Base-by-base conservation (phyloP, 2,113 vertebrate species). In the Rhinogobius similis region DNA sequence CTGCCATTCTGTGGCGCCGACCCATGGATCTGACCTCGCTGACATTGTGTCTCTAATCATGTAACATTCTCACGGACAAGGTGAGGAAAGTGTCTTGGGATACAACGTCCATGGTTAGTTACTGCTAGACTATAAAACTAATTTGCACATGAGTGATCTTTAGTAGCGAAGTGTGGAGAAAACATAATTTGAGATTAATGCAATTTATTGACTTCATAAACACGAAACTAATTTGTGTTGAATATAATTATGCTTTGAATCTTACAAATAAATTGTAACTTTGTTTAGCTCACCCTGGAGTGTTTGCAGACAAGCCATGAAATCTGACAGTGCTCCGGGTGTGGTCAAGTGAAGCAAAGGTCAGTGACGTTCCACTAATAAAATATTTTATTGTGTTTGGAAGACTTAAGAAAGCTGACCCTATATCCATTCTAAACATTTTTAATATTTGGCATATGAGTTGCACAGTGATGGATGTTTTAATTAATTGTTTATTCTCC, bases 321-420 rank as follows among this genome's bases (percentile, higher is more conserved):
- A 50, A 50, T 50, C 6, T 50, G n/a, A 50, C 46, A 50, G 5
- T 36, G 32, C 36, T 39, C 16, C 50, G 23, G 55, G 10, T 73
- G 72, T 85, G 74, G 77, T 83, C 1, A 32, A 58, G 68, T 27
- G 29, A 48, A 77, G 5, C 41, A 76, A 39, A 62, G 67, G 78
- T 70, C 72, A 63, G 70, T 56, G 70, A 13, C 62, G 78, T 78
- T 73, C 68, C 74, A 70, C 24, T 4, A 63, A 75, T 73, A 75
- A 85, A 59, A 61, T n/a, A n/a, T 38, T 61, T 61, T 20, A 29
- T 20, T 32, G 16, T 59, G 56, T 59, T 61, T 61, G 5, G 9
- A 38, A 32, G 29, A 10, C 58, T 61, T 61, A 39, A 52, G 11
- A 3, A n/a, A 11, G 14, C 4, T 26, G 18, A 10, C 18, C 10